Base-by-base conservation (phyloP, 2,797 vertebrate species). In the Champsocephalus gunnari region DNA sequence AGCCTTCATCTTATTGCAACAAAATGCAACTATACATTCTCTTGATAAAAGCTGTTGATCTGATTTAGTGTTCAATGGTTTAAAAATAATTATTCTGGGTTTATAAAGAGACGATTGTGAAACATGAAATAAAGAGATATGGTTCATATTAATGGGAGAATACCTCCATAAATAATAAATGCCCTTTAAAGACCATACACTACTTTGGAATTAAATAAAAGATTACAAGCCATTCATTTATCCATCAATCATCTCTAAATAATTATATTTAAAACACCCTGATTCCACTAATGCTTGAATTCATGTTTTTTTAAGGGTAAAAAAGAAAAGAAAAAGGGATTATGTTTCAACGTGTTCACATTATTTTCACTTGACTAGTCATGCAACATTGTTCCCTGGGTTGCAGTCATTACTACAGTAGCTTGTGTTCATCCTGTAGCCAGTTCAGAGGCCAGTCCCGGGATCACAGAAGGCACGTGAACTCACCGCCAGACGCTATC, bases 401-500 rank as follows among this genome's bases (percentile, higher is more conserved):
- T 11, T 73, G 49, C 71, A 72, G 11, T 56, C 54, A 71, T 71
- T 67, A 43, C n/a, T 12, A 12, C 48, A 65, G 60, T 55, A 45
- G 34, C 3, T 70, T 75, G 55, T 0, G 4, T 69, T 74, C 41
- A 61, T 45, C 56, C 47, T 44, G 61, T 56, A 50, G 71, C 73
- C 19, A 56, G 71, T 66, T 66, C 47, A 58, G 60, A 60, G 51
- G 55, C 51, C 71, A 24, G 16, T 65, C 71, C 47, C 44, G 43
- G 54, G 73, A 56, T 51, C 47, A 80, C 4, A 3, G 65, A 43
- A 75, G 38, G 73, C 38, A 66, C 54, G 71, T 70, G 71, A 80
- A 79, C 73, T 83, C 72, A 51, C 59, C 62, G 69, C 68, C 58
- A 73, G 61, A 83, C 73, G 73, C 66, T 68, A 72, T 76, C 16